Evolutionary conservation across 2,888 invertebrate genomes (phyloP).

Genomic region (Loripinus fragilis): DNA sequence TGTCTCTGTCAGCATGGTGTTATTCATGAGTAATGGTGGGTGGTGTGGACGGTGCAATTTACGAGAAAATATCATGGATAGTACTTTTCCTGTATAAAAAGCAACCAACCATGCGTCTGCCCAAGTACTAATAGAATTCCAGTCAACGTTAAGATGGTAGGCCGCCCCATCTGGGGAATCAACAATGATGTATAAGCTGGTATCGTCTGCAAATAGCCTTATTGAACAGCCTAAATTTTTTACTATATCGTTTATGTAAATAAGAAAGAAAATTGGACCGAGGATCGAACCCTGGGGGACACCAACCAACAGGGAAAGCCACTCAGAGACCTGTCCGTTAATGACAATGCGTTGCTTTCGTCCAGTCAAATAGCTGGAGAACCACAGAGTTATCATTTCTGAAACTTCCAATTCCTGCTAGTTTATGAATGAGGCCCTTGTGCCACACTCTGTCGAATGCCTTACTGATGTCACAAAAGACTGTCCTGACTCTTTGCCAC

Average conservation of each 20-base stretch:
- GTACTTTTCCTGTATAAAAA: not conserved
- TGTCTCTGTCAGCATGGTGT: not conserved
- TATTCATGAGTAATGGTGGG: not conserved
- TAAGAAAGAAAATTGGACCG: not conserved
- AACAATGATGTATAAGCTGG: constrained; percentile 3
- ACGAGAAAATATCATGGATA: not conserved
- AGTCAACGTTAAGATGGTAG: not conserved
- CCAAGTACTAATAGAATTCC: not conserved
- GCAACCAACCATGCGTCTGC: not conserved
- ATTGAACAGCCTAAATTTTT: not conserved
- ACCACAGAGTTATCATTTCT: not conserved
- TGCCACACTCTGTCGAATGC: not conserved
- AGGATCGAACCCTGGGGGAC: constrained; percentile 4
- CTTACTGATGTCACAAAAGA: no score
- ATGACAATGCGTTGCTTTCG: not conserved
- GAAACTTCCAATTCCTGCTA: not conserved
- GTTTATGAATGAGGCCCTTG: not conserved
- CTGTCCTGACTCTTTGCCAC: not conserved
- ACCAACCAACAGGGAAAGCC: not conserved
- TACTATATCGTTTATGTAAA: not conserved
- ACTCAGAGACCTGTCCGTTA: not conserved
- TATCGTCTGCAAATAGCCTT: not conserved
- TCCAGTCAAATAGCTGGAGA: not conserved
- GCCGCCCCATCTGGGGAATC: not conserved
- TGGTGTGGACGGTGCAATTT: not conserved